These are phyloP conservation scores for Falco concolor DNA, from an alignment of 2,797 vertebrate genomes.

Conservation along the genomic window DNA sequence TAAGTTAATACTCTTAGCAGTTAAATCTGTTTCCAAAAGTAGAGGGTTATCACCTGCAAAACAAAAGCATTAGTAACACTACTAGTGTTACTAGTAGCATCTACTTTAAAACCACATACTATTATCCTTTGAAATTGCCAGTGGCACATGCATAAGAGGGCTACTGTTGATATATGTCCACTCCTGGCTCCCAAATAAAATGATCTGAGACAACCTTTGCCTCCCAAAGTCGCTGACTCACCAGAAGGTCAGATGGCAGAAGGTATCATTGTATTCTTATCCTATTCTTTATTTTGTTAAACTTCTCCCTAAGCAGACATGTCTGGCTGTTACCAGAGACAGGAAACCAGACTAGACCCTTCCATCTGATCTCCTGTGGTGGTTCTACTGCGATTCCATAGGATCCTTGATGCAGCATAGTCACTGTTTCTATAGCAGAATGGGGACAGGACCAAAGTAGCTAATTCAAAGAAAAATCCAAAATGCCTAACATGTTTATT, in stretches of 20 bases:
- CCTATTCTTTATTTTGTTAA: background rate
- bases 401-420: background rate
- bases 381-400: background rate
- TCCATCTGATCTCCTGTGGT: background rate
- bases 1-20: background rate
- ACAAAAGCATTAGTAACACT: background rate
- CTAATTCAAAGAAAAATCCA: background rate
- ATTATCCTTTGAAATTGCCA: background rate
- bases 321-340: background rate
- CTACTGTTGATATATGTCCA: background rate
- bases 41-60: background rate
- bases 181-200: background rate
- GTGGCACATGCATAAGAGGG: background rate
- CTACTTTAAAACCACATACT: fast-evolving
- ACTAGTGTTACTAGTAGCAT: background rate
- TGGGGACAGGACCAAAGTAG: fast-evolving
- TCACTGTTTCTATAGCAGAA: background rate
- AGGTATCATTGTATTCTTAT: background rate
- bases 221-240: background rate
- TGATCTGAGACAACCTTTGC: background rate
- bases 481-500: background rate
- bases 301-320: background rate
- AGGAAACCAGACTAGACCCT: background rate
- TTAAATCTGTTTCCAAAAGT: background rate
- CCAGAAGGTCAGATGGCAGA: background rate